Percentiles rank a stretch among this genome's conserved stretches.
phyloP scores from a whole-genome alignment of 1,140 invertebrate species.

The Drosophila kikkawai region DNA sequence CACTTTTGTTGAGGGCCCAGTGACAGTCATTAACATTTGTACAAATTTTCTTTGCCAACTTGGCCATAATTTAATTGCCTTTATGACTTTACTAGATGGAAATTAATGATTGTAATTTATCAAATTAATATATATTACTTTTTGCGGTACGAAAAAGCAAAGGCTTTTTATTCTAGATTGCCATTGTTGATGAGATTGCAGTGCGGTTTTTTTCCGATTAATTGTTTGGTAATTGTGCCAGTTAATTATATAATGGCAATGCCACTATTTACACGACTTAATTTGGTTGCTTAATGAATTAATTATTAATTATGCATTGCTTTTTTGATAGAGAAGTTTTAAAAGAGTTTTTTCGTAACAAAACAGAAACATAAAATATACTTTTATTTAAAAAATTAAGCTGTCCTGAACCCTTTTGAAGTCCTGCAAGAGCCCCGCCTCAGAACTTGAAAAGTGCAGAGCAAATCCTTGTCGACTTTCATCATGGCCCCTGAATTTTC shows the following conservation, averaged over 20 bases:
- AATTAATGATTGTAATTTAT: slow-evolving; percentile 71
- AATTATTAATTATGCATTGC: background rate
- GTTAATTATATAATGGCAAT: slow-evolving; percentile 23
- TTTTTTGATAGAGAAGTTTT: background rate
- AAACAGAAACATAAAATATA: too few species aligned
- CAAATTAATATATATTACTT: slow-evolving; percentile 69
- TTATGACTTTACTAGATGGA: slow-evolving; percentile 51
- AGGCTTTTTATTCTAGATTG: slow-evolving; percentile 8
- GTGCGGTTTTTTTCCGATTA: slow-evolving; percentile 18
- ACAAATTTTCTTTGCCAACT: slow-evolving; percentile 43
- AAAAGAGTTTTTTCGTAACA: too few species aligned
- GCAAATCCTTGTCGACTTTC: slow-evolving; percentile 98
- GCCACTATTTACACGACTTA: slow-evolving; percentile 4
- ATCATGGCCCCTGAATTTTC: slow-evolving; percentile 99
- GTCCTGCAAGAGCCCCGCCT: background rate
- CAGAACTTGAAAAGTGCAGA: slow-evolving; percentile 94
- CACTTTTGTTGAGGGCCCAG: slow-evolving; percentile 29
- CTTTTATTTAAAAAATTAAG: background rate
- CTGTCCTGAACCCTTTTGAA: too few species aligned
- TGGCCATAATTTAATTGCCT: slow-evolving; percentile 65
- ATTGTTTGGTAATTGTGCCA: slow-evolving; percentile 25
- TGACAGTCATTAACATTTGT: slow-evolving; percentile 50
- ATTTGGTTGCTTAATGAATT: slow-evolving; percentile 8
- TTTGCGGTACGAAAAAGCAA: background rate
- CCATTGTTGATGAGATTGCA: slow-evolving; percentile 5